A percentile compares a stretch with the other conserved stretches of the same genome.
Evolutionary conservation across 2,113 vertebrate genomes (phyloP).

Genomic region (Aptenodytes forsteri): DNA sequence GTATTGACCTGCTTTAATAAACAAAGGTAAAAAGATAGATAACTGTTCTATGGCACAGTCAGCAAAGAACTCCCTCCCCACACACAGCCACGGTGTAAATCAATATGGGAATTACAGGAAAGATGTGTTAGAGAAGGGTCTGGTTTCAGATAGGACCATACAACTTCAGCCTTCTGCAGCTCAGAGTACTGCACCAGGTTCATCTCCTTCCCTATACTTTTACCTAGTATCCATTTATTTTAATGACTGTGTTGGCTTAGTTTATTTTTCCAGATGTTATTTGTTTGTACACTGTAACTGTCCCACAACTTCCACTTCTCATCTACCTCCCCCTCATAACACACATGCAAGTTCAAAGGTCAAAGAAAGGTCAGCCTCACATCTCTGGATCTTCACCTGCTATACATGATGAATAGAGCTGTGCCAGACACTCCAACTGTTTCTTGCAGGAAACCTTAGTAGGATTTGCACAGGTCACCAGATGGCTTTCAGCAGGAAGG

Average conservation of each 20-base stretch:
- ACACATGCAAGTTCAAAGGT: background rate
- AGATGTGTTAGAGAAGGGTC: background rate
- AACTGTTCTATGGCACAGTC: background rate
- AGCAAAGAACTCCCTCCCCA: background rate
- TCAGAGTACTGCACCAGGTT: background rate
- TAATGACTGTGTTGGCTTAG: background rate
- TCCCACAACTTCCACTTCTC: background rate
- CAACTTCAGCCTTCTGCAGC: background rate
- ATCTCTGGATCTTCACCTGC: slow-evolving; percentile 76
- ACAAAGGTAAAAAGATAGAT: background rate
- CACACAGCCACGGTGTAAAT: background rate
- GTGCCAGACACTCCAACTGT: slow-evolving; percentile 85
- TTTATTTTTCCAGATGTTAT: background rate
- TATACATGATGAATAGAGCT: slow-evolving; percentile 91
- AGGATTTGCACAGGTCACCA: slow-evolving; percentile 77
- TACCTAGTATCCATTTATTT: background rate
- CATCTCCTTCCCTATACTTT: background rate
- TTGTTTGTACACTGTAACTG: background rate
- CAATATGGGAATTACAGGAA: background rate
- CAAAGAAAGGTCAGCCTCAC: background rate
- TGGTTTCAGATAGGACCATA: background rate
- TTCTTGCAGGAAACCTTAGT: slow-evolving; percentile 82
- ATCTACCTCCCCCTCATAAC: background rate
- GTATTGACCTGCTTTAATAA: background rate
- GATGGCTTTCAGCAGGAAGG: slow-evolving; percentile 76